phyloP scores from a whole-genome alignment of 2,113 vertebrate species.

The Heptranchias perlo region DNA sequence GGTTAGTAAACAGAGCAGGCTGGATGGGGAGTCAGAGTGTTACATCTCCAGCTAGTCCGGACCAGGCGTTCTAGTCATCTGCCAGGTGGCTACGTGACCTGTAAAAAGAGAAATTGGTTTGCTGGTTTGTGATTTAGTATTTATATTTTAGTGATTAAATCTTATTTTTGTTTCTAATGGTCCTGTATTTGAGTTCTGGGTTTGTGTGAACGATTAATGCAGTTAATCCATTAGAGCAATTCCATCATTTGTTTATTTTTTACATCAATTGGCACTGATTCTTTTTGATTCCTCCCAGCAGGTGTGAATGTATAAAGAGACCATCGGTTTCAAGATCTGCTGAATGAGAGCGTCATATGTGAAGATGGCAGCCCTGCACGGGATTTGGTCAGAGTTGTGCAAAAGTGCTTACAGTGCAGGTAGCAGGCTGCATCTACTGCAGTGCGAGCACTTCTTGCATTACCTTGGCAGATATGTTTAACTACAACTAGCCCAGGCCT shows the following conservation, averaged over 20 bases:
- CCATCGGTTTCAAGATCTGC: background rate
- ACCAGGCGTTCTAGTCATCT: background rate
- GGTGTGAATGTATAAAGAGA: background rate
- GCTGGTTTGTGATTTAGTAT: background rate
- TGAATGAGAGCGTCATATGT: background rate
- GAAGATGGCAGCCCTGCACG: background rate
- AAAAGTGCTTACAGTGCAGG: constrained; percentile 84
- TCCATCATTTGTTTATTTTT: background rate
- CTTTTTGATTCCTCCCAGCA: constrained; percentile 13
- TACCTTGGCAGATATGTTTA: constrained; percentile 53
- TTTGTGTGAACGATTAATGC: background rate
- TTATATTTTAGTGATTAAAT: background rate
- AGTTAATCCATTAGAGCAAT: background rate
- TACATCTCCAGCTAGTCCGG: background rate
- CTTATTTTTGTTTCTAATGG: no score
- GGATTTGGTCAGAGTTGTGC: constrained; percentile 52
- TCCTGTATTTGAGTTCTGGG: background rate
- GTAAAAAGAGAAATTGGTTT: background rate
- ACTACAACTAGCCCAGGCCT: background rate
- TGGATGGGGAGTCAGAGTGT: no score
- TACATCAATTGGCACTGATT: background rate
- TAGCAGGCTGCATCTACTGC: constrained; percentile 68
- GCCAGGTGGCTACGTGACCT: background rate
- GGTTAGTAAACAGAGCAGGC: no score
- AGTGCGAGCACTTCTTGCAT: constrained; percentile 72